phyloP scores from a whole-genome alignment of 2,797 vertebrate species.

The Gymnopithys bicolor region DNA sequence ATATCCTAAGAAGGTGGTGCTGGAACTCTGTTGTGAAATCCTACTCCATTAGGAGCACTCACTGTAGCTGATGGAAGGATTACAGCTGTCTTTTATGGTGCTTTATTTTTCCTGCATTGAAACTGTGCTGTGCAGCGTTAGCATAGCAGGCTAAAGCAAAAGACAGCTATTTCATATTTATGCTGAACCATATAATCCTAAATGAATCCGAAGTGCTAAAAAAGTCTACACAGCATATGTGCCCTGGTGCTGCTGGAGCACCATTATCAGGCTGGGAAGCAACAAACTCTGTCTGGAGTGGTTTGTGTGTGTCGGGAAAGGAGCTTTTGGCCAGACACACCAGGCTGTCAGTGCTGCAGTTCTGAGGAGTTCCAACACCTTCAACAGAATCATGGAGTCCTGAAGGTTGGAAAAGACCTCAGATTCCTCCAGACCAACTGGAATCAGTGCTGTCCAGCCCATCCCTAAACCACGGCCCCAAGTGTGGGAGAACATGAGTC shows the following conservation, averaged over 20 bases:
- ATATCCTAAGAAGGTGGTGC: constrained; percentile 15
- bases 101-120: neutral
- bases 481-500: no score
- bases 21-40: constrained; percentile 46
- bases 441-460: neutral
- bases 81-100: constrained; percentile 42
- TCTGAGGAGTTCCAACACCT: neutral
- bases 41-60: neutral
- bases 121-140: neutral
- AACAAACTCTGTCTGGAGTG: neutral
- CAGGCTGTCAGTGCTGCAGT: neutral
- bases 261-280: neutral
- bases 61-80: neutral
- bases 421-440: neutral
- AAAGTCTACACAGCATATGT: neutral
- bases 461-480: neutral
- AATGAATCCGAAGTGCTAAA: neutral
- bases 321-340: neutral
- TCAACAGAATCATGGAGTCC: fast-evolving
- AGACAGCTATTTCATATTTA: constrained; percentile 21
- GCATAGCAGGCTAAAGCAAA: neutral
- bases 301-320: neutral
- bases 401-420: neutral
- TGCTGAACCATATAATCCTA: neutral
- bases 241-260: neutral